Base-by-base conservation (phyloP, 2,113 vertebrate genomes). In the Psilopsiagon aurifrons region DNA sequence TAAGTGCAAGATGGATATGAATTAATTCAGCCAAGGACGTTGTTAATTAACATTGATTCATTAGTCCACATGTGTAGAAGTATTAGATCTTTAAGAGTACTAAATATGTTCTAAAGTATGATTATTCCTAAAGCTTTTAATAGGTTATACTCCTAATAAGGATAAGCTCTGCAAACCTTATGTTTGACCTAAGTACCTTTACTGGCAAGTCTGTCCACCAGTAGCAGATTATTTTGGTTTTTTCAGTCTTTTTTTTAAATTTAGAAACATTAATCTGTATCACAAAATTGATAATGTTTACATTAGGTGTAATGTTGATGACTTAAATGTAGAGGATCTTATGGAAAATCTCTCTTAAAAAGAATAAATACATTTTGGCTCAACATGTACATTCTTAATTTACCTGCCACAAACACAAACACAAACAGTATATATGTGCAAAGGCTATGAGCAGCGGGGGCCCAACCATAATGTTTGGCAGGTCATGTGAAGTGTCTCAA, bases 51-150 rank as follows among this genome's bases (percentile, higher is more conserved):
- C 39, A 55, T 19, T 44, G 27, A 70, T 88, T 80, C 6, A 14
- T 78, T 94, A 86, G 51, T 78, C 64, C 31, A 41, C 54, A 29
- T 52, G 27, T 60, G 8, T 70, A 81, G 47, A 83, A 69, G 29
- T 90, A 83, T 71, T 51, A 83, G 27, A 29, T 70, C 31, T 19
- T 55, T 88, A 92, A 77, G 83, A 59, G 79, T 82, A 87, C 64
- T 77, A 80, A 91, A 70, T 93, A 16, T 3, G 2, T 80, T 57
- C 55, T 89, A 55, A 94, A 76, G 70, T 77, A 68, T 86, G 46
- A 83, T 90, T 81, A 91, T 77, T 86, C 41, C 64, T 93, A 86
- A 93, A 92, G 74, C 68, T 91, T 93, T 89, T 94, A 92, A 94
- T 71, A 66, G 76, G 11, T 94, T 89, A 35, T 74, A 59, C 37